Conservation (phyloP, 2,797 vertebrate genomes). For the Mormyrus proboscirostris region DNA sequence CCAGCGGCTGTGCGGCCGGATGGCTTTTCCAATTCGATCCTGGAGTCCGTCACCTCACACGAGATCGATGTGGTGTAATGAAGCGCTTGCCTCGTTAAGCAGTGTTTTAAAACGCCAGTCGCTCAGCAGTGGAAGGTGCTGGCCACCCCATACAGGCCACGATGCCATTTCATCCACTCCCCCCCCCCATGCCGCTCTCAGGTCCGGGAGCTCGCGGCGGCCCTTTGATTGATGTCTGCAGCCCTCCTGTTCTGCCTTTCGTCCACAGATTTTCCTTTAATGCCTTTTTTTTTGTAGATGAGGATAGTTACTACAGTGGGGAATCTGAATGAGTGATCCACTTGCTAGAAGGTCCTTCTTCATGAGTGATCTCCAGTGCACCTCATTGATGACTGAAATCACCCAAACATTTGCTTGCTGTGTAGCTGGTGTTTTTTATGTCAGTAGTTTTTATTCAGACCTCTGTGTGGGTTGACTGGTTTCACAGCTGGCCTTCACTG, state of each 20-base stretch:
- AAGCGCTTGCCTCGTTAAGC: not conserved
- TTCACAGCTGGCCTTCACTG: constrained; percentile 1
- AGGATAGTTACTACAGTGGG: not conserved
- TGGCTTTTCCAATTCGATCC: not conserved
- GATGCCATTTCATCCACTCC: not conserved
- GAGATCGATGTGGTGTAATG: not conserved
- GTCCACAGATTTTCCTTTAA: not conserved
- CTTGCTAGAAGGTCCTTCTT: not conserved
- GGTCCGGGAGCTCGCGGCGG: not conserved
- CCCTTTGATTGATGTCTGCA: not conserved
- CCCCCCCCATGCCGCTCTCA: not conserved
- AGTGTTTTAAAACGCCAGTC: not conserved
- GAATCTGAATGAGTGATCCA: not conserved
- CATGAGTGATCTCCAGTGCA: not conserved
- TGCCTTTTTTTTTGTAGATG: not conserved
- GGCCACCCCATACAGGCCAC: not conserved
- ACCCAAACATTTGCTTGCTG: too few relatives aligned
- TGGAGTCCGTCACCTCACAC: not conserved
- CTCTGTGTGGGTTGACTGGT: not conserved
- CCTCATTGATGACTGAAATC: not conserved
- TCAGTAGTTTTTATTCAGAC: not conserved
- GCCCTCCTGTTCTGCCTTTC: not conserved
- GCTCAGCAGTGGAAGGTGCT: not conserved
- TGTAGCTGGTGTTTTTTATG: not conserved
- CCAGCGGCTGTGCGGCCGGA: not conserved